Conservation (phyloP, 2,113 vertebrate genomes). For the Neodon shergylaensis region DNA sequence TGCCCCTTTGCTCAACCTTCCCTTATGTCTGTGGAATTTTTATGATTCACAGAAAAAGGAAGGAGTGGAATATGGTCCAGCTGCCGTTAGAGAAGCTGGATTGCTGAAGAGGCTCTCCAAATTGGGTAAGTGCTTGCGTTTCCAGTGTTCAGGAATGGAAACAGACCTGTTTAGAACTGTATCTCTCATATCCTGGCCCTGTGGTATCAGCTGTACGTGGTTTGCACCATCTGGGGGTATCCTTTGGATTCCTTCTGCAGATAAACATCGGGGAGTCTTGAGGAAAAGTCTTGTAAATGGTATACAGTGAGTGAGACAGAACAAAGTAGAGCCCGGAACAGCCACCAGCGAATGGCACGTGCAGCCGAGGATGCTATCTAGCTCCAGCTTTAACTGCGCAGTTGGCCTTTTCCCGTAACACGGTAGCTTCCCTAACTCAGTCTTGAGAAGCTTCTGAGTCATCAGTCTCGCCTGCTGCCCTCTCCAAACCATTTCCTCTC, state of each 20-base stretch:
- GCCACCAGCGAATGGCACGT: not conserved
- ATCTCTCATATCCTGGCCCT: not conserved
- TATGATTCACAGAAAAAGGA: conserved; percentile 88
- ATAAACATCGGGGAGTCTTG: not conserved
- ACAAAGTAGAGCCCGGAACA: not conserved
- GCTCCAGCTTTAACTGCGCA: not conserved
- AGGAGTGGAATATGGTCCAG: conserved; percentile 94
- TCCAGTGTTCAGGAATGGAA: not conserved
- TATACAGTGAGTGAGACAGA: not conserved
- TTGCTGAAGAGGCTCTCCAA: conserved; percentile 91
- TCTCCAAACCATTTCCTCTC: conserved; percentile 29
- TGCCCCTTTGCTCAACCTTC: not conserved
- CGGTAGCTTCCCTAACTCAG: not conserved
- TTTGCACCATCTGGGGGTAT: not conserved
- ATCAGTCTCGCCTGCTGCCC: not conserved
- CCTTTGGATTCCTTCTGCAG: conserved; percentile 5
- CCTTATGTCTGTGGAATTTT: conserved; percentile 45
- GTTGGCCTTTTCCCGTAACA: not conserved
- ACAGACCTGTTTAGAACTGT: not conserved
- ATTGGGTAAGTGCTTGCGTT: conserved; percentile 86
- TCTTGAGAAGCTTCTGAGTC: not conserved
- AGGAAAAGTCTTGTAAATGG: not conserved
- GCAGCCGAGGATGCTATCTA: not conserved
- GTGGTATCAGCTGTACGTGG: not conserved
- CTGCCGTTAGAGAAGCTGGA: conserved; percentile 91